Evolutionary conservation across 2,113 vertebrate species (phyloP), one percentile per base, ranked within the genome.

Genomic region (Notarius lentiginosus): DNA sequence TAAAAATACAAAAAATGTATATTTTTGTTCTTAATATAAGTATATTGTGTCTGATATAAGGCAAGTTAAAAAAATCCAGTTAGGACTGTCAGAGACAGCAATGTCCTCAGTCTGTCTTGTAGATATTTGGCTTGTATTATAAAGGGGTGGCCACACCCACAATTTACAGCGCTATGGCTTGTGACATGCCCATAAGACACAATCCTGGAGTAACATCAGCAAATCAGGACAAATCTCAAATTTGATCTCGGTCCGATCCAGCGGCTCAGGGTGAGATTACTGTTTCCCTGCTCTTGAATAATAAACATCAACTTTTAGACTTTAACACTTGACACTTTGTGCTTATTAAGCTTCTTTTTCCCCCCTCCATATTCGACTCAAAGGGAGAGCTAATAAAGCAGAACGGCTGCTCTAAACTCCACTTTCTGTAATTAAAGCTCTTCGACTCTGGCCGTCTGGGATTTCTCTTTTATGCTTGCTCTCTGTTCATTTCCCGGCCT

Each of bases 391-490:
- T 66, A 51, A 68, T 60, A 24, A 72, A 76, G 83, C 72, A 77
- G 72, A 63, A 63, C 58, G 41, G 55, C 84, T n/a, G 20, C 58
- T 24, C 84, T 51, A 30, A 65, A 66, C 60, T 79, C 73, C 83
- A 60, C 83, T 84, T 65, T 85, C 72, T 30, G 84, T 65, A 85
- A 79, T 77, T 85, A 85, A 75, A 77, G 22, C 55, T 63, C 55
- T 61, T 58, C 9, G 1, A 80, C 56, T 11, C 30, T 0, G 55
- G 55, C 56, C 79, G 20, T 81, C 15, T 27, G 58, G 47, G 49
- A 30, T 73, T 34, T 60, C 51, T 47, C 66, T 41, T 72, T 58
- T 76, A 56, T 41, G 53, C 53, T 53, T 30, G 17, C 65, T 47
- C 49, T 56, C 4, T 8, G 22, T 75, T 60, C 61, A 34, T 86